Conservation (phyloP, 2,113 vertebrate species). For the Platysternon megacephalum region DNA sequence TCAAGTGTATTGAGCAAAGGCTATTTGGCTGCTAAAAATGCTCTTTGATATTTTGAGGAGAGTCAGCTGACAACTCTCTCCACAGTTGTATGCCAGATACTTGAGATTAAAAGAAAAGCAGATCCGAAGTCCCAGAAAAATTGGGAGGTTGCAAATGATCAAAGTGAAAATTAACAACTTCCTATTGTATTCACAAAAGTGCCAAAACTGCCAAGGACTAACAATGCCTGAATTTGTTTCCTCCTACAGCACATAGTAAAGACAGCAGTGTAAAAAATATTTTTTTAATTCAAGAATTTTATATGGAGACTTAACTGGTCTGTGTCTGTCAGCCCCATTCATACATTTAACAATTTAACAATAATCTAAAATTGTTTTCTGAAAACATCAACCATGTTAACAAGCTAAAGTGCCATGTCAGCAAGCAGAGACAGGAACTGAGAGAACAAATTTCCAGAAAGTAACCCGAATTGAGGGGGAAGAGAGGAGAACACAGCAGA, state of each 20-base stretch:
- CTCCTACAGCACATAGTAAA: background rate
- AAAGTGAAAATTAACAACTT: conserved; percentile 32
- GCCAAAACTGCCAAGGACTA: conserved; percentile 32
- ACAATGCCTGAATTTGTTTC: background rate
- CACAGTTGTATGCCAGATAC: background rate
- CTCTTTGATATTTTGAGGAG: background rate
- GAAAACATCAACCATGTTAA: conserved; percentile 43
- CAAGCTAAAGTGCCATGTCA: conserved; percentile 29
- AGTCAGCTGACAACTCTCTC: background rate
- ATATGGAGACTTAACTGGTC: background rate
- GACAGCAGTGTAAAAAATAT: background rate
- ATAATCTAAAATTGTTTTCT: conserved; percentile 52
- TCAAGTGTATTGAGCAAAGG: background rate
- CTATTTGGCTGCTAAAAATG: background rate
- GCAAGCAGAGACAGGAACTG: conserved; percentile 50
- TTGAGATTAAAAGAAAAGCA: background rate
- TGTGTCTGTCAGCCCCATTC: conserved; percentile 18
- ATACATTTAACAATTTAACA: background rate
- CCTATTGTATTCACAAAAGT: background rate
- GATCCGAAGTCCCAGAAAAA: background rate
- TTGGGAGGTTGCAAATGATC: background rate
- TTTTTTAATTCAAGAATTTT: conserved; percentile 2
- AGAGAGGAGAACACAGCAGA: background rate
- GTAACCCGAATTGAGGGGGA: background rate
- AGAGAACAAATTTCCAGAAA: conserved; percentile 38